Evolutionary conservation across 2,888 invertebrate genomes (phyloP).

Genomic region (Erannis defoliaria): DNA sequence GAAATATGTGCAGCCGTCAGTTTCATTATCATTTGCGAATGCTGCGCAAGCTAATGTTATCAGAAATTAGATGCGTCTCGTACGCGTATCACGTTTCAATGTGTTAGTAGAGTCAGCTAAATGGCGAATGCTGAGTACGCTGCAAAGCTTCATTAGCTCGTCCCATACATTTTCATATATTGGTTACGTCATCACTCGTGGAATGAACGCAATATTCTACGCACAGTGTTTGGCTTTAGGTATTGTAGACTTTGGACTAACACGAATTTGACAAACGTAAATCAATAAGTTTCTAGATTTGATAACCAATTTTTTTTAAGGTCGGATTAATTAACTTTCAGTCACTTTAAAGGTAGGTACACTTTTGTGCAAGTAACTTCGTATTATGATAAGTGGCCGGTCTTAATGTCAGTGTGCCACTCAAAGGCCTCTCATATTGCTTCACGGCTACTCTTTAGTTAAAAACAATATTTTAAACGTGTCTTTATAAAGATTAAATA

Average conservation of each 20-base stretch:
- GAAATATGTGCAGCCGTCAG: neutral
- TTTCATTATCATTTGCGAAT: neutral
- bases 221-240: neutral
- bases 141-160: conserved; percentile 34
- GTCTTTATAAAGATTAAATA: no score
- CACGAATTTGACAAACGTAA: no score
- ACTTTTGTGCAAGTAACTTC: no score
- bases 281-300: no score
- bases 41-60: neutral
- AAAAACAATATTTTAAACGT: no score
- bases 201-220: neutral
- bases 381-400: no score
- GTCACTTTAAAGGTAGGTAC: no score
- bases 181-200: conserved; percentile 16
- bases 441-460: no score
- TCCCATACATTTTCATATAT: conserved; percentile 9
- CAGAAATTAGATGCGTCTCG: neutral
- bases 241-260: neutral
- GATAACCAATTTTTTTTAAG: no score
- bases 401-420: no score
- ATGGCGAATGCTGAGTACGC: conserved; percentile 23
- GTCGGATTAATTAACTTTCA: no score
- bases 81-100: conserved; percentile 25
- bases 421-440: no score
- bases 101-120: conserved; percentile 13